Evolutionary conservation across 1,140 invertebrate species (phyloP), one percentile per base, ranked within the genome.

Genomic region (Danaus melanippus): DNA sequence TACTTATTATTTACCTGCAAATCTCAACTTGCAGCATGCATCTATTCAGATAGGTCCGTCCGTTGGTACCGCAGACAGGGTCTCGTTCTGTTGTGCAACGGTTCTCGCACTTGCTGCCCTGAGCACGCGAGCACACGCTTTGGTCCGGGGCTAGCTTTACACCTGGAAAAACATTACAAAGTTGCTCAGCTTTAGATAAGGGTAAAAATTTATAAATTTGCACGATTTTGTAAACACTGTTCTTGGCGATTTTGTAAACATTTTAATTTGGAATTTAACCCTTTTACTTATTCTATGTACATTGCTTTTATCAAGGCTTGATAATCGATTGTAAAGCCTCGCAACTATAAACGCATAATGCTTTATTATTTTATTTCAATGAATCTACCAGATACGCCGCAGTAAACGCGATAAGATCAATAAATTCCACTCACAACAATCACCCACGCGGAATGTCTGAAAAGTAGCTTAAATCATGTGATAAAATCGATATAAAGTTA

Each of bases 21-120:
- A 93, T 91, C 80, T 96, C 94, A 2, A 96, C 94, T 75, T 94
- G 91, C 60, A 97, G 89, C 91, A 96, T 95, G 81, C 96, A 98
- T 64, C 94, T 76, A 83, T 98, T 98, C 9, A 95, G 87, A 73
- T 98, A 98, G 0, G 95, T 97, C 46, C 93, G 89, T 11, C 95
- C 94, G 69, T 98, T 95, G 0, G 94, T 96, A 1, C 94, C 96
- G 74, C 97, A 98, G 9, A 97, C 95, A 0, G 93, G 92, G 79
- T 97, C 95, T 63, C 93, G 91, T 71, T 96, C 94, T 1, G 91
- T 90, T 1, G 92, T 90, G 74, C 95, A 96, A 10, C 92, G 90
- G 74, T 95, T 95, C 69, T 92, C 93, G 58, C 93, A 94, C 46
- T 93, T 92, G 3, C 92, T 91, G 0, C 92, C 86, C 88, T 91